phyloP scores from a whole-genome alignment of 1,140 invertebrate genomes.

The Paracyclopina nana region DNA sequence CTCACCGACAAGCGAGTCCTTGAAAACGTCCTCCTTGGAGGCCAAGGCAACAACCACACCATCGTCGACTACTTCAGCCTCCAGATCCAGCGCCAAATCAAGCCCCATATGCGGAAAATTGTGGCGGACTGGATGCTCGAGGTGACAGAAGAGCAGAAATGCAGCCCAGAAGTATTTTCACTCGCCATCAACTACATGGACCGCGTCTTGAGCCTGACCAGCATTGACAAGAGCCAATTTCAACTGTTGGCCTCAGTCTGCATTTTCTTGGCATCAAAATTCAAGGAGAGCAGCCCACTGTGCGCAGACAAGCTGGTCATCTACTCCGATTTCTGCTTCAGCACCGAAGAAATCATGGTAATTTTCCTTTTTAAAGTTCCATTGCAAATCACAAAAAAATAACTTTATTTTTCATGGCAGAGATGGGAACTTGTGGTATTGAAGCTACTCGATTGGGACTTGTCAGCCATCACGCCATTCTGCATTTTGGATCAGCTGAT shows the following conservation, averaged over 20 bases:
- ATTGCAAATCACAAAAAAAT: too few species aligned
- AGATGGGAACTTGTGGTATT: background rate
- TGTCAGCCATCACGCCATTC: background rate
- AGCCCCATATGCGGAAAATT: slow-evolving; percentile 30
- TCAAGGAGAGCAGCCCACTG: slow-evolving; percentile 57
- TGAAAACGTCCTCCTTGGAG: slow-evolving; percentile 1
- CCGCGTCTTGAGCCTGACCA: slow-evolving; percentile 57
- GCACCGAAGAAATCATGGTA: slow-evolving; percentile 58
- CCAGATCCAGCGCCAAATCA: slow-evolving; percentile 30
- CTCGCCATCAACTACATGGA: slow-evolving; percentile 79
- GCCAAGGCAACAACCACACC: background rate
- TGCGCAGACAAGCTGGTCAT: slow-evolving; percentile 58
- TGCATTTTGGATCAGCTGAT: background rate
- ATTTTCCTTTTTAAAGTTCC: slow-evolving; percentile 27
- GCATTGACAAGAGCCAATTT: slow-evolving; percentile 50
- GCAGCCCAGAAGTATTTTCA: slow-evolving; percentile 70
- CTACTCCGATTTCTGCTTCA: slow-evolving; percentile 79
- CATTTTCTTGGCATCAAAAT: slow-evolving; percentile 70
- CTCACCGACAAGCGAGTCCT: background rate
- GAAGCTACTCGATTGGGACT: background rate
- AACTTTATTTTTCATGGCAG: too few species aligned
- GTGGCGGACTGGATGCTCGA: slow-evolving; percentile 33
- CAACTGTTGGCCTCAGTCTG: slow-evolving; percentile 73
- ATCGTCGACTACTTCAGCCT: slow-evolving; percentile 26
- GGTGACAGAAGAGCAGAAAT: slow-evolving; percentile 23